These are phyloP conservation scores for Psittacula derbiana DNA, from an alignment of 2,797 vertebrate species.

Conservation along the genomic window DNA sequence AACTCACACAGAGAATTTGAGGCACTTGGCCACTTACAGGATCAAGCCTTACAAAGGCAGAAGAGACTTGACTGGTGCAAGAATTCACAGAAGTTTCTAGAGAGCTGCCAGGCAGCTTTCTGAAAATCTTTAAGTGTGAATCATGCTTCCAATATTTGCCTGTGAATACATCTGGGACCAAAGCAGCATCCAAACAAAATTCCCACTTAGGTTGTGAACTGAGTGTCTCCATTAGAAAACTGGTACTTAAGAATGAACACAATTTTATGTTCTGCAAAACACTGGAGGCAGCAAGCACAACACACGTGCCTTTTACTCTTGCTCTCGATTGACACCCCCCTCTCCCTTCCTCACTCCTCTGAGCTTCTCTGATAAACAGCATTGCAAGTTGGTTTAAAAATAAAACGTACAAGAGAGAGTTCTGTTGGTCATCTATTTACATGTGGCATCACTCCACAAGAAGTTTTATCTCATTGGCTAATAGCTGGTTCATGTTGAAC, in stretches of 20 bases:
- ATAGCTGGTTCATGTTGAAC: conserved; percentile 86
- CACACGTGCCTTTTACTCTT: conserved; percentile 8
- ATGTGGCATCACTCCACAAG: conserved; percentile 79
- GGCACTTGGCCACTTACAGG: conserved; percentile 42
- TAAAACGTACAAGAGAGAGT: conserved; percentile 72
- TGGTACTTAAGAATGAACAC: background rate
- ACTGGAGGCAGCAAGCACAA: conserved; percentile 32
- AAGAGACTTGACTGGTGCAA: conserved; percentile 22
- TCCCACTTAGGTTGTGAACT: background rate
- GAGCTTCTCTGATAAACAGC: conserved; percentile 78
- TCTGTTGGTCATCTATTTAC: conserved; percentile 74
- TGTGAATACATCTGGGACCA: background rate
- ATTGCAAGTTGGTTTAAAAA: conserved; percentile 77
- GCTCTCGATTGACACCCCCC: background rate
- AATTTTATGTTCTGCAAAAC: background rate
- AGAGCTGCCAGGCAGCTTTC: conserved; percentile 36
- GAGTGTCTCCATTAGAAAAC: background rate
- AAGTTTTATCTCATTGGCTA: conserved; percentile 84
- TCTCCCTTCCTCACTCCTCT: conserved; percentile 41
- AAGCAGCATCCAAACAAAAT: conserved; percentile 21
- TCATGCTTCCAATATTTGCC: background rate
- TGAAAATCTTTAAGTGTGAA: conserved; percentile 3
- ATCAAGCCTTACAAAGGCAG: conserved; percentile 52
- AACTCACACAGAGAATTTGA: background rate
- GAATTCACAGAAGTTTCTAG: conserved; percentile 41